Base-by-base conservation (phyloP, 1,140 invertebrate genomes). In the Neuroterus valhalla region DNA sequence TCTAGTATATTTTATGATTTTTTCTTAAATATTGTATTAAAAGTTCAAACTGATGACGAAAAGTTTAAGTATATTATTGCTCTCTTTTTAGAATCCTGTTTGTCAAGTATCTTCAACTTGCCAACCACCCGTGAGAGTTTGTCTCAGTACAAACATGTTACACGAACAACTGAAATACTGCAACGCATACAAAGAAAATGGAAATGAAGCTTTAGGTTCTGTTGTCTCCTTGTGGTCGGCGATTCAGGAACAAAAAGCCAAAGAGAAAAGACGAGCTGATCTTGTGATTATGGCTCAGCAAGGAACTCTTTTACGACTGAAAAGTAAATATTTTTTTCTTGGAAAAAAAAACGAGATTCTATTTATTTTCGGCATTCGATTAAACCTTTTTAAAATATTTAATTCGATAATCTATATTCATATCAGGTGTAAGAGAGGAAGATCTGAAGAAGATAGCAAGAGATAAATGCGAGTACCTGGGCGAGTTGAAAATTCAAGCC, bases 61-160 rank as follows among this genome's bases (percentile, higher is more conserved):
- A n/a, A n/a, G n/a, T n/a, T 67, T 72, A 26, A 45, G 55, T 72
- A 26, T 4, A 26, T 23, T 50, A 69, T 38, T 71, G 71, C 44
- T 76, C 3, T 71, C 72, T 43, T 78, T 81, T 17, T 70, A 92
- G 91, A 92, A 93, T 87, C 90, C 92, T 1, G 74, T 93, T 26
- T 92, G 92, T 12, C 79, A 89, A 19, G 80, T 92, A 0, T 91
- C 92, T 71, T 86, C 89, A 10, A 89, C 89, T 6, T 89, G 87
- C 68, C 91, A 92, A 78, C 92, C 92, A 1, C 84, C 87, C 8
- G 86, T 93, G 0, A 89, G 86, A 72, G 92, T 92, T 78, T 93
- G 92, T 80, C 81, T 91, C 1, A 92, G 79, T n/a, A 91, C 91
- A 21, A 82, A 85, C 14, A 90, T 91, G 79, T 78, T 92, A 3